Conservation (phyloP, 2,113 vertebrate species). For the Beaufortia kweichowensis region DNA sequence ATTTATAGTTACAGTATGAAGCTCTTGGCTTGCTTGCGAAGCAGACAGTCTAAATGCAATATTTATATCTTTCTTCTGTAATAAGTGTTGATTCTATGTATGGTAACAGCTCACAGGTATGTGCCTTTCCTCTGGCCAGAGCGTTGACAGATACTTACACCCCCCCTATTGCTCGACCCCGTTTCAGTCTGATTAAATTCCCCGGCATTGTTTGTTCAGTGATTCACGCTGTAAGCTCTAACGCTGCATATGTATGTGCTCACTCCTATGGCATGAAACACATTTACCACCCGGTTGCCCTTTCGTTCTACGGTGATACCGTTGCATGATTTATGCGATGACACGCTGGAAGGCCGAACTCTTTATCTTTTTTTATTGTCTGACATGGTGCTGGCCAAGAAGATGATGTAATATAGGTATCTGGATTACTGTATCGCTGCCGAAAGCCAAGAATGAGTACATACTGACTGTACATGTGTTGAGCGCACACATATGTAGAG, state of each 20-base stretch:
- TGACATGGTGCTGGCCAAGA: not conserved
- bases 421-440: not conserved
- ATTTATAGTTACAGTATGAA: slow-evolving; percentile 69
- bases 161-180: slow-evolving; percentile 46
- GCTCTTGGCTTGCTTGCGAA: slow-evolving; percentile 61
- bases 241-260: slow-evolving; percentile 49
- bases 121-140: slow-evolving; percentile 61
- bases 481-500: not conserved
- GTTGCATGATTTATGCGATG: slow-evolving; percentile 40
- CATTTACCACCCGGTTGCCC: slow-evolving; percentile 45
- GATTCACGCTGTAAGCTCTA: slow-evolving; percentile 58
- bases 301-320: slow-evolving; percentile 25
- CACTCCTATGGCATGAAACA: slow-evolving; percentile 64
- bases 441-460: not conserved
- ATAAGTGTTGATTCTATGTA: slow-evolving; percentile 71
- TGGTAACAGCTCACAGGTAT: slow-evolving; percentile 69
- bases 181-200: slow-evolving; percentile 60
- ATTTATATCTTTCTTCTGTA: slow-evolving; percentile 63
- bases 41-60: slow-evolving; percentile 65
- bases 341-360: slow-evolving; percentile 3
- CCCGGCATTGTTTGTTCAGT: slow-evolving; percentile 60
- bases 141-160: slow-evolving; percentile 59
- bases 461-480: not conserved
- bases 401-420: slow-evolving; percentile 7
- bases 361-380: slow-evolving; percentile 35